phyloP scores from a whole-genome alignment of 2,797 vertebrate genomes.

The Toxotes lorentzi region DNA sequence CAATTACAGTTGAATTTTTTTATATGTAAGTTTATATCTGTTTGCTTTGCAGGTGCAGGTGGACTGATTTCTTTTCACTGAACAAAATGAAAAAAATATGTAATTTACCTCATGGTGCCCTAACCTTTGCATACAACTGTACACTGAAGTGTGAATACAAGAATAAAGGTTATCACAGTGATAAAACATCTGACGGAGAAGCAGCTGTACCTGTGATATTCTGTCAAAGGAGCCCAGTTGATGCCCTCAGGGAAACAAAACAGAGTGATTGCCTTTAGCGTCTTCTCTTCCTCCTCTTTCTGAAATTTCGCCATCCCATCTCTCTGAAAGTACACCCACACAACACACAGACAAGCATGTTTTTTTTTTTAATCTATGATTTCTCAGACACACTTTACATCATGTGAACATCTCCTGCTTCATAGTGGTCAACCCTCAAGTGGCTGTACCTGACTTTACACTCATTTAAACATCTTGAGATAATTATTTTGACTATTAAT shows the following conservation, averaged over 20 bases:
- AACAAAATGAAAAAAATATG: not conserved
- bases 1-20: too few species aligned
- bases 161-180: not conserved
- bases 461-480: not conserved
- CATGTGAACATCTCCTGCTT: not conserved
- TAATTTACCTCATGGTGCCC: not conserved
- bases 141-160: not conserved
- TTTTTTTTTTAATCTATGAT: not conserved
- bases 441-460: not conserved
- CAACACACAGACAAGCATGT: not conserved
- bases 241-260: slow-evolving; percentile 97
- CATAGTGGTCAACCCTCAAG: too few species aligned
- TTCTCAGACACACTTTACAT: not conserved
- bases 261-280: slow-evolving; percentile 91
- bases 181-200: not conserved
- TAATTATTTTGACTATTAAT: not conserved
- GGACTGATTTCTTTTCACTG: not conserved
- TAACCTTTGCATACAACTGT: not conserved
- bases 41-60: not conserved
- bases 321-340: slow-evolving; percentile 75
- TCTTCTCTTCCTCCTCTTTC: slow-evolving; percentile 93
- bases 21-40: too few species aligned
- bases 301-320: slow-evolving; percentile 91
- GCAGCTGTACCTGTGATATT: slow-evolving; percentile 89
- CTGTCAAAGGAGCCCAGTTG: slow-evolving; percentile 89